A percentile compares a stretch with the other conserved stretches of the same genome.
Conservation (phyloP, 2,113 vertebrate genomes). For the Athene cunicularia region DNA sequence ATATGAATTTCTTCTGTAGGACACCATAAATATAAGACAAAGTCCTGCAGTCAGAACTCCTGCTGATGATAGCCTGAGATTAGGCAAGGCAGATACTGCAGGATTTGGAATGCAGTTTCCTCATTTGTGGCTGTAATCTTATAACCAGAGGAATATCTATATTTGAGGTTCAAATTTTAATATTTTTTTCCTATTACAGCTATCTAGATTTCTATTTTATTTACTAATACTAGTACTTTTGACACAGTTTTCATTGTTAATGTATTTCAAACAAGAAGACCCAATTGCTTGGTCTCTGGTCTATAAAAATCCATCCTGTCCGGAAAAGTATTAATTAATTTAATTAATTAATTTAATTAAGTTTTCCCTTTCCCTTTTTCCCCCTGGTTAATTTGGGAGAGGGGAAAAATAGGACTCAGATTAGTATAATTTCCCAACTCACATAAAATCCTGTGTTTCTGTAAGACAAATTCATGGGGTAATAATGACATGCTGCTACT, state of each 20-base stretch:
- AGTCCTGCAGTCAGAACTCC: background rate
- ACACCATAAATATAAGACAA: background rate
- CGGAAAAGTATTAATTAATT: slow-evolving; percentile 4
- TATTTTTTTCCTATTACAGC: background rate
- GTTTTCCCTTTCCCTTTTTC: background rate
- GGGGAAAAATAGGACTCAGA: background rate
- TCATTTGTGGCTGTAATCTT: background rate
- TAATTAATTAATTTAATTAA: slow-evolving; percentile 35
- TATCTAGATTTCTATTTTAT: background rate
- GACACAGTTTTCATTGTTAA: background rate
- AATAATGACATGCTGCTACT: background rate
- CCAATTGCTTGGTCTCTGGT: background rate
- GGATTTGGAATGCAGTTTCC: background rate
- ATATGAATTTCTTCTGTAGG: background rate
- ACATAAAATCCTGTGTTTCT: background rate
- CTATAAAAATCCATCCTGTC: slow-evolving; percentile 28
- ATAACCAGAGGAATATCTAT: background rate
- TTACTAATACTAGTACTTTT: background rate
- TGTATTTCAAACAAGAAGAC: background rate
- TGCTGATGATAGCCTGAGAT: background rate
- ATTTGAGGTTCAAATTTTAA: background rate
- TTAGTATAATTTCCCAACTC: background rate
- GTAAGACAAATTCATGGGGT: background rate
- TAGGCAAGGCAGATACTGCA: background rate
- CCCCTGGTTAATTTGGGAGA: background rate